These are phyloP conservation scores for Odontamblyopus lacepedii DNA, from an alignment of 2,797 vertebrate species.

Conservation along the genomic window DNA sequence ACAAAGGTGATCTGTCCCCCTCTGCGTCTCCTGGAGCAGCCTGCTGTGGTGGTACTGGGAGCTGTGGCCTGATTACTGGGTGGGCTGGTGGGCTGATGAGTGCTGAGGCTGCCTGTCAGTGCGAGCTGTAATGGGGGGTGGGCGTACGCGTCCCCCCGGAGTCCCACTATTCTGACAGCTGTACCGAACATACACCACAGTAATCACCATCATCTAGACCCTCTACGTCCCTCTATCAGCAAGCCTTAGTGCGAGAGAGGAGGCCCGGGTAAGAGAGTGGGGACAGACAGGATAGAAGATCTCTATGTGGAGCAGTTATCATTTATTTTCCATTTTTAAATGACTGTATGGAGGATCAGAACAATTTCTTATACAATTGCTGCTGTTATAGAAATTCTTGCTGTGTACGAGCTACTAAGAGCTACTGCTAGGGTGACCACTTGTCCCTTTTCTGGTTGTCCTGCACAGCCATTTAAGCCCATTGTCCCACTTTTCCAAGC, in stretches of 20 bases:
- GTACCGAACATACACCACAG: constrained; percentile 27
- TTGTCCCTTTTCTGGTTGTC: no score
- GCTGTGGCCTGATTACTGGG: constrained; percentile 36
- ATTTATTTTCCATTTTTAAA: neutral
- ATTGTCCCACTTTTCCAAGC: no score
- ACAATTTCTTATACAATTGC: neutral
- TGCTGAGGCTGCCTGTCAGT: constrained; percentile 52
- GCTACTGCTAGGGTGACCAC: neutral
- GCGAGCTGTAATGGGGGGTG: constrained; percentile 66
- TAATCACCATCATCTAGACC: constrained; percentile 36
- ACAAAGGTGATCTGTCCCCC: constrained; percentile 17
- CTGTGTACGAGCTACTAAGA: neutral
- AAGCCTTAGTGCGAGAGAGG: neutral
- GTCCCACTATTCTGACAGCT: constrained; percentile 56
- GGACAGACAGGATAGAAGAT: neutral
- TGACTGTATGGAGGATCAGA: neutral
- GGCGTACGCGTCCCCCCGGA: constrained; percentile 48
- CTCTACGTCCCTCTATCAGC: constrained; percentile 31
- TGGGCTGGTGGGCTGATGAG: constrained; percentile 51
- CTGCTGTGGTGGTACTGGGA: constrained; percentile 12
- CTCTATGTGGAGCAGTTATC: neutral
- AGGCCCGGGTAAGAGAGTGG: neutral
- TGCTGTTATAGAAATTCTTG: neutral
- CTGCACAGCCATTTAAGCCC: no score
- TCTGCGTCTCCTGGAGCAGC: neutral